Percentiles rank a stretch among this genome's conserved stretches.
These are phyloP conservation scores for Sebastiscus tertius DNA, from an alignment of 2,797 vertebrate species.

Conservation along the genomic window DNA sequence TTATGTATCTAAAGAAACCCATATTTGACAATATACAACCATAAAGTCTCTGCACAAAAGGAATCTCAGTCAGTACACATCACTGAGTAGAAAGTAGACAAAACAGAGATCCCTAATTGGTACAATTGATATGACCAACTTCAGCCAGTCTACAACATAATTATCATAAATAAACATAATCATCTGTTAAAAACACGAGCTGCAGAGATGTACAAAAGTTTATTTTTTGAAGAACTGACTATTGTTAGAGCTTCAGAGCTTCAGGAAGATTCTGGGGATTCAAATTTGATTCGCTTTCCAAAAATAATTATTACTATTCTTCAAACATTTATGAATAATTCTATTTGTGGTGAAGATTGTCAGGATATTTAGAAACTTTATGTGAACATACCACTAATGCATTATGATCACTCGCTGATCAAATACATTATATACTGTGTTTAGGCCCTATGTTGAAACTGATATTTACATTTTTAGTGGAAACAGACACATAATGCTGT, in stretches of 20 bases:
- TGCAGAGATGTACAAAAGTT: not conserved
- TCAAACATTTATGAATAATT: not conserved
- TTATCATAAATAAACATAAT: too few species aligned
- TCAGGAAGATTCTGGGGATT: not conserved
- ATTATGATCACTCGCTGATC: not conserved
- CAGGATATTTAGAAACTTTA: not conserved
- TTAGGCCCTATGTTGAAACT: not conserved
- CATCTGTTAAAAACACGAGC: not conserved
- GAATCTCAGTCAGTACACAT: not conserved
- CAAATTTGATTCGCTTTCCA: not conserved
- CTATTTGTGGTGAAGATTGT: not conserved
- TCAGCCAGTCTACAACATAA: not conserved
- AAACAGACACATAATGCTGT: conserved; percentile 20
- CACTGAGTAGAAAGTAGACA: not conserved
- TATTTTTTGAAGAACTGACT: not conserved
- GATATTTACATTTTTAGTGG: conserved; percentile 1
- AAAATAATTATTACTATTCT: not conserved
- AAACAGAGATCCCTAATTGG: not conserved
- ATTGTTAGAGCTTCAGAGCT: not conserved
- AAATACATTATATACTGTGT: not conserved
- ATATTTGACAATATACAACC: not conserved
- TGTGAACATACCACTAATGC: not conserved
- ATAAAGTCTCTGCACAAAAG: not conserved
- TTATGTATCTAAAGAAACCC: not conserved
- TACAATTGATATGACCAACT: not conserved